phyloP scores from a whole-genome alignment of 2,113 vertebrate species.

The Triplophysa rosa region DNA sequence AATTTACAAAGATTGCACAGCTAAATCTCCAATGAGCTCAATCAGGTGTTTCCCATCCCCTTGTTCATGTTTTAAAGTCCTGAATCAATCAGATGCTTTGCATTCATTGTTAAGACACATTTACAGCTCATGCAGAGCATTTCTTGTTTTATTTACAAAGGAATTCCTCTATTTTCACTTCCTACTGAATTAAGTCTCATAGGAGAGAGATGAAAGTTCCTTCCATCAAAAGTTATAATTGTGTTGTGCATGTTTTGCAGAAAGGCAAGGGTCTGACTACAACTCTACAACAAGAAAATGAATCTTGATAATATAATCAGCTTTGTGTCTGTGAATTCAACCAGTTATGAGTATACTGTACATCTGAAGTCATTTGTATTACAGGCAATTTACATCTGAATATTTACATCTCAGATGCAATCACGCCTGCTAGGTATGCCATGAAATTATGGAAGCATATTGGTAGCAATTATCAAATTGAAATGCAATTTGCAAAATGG shows the following conservation, averaged over 20 bases:
- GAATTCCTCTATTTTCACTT: background rate
- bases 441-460: too few species aligned
- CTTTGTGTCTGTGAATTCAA: constrained; percentile 57
- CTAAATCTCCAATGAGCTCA: background rate
- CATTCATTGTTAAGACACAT: background rate
- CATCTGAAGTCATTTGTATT: constrained; percentile 70
- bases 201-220: background rate
- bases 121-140: background rate
- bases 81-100: background rate
- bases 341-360: constrained; percentile 70
- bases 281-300: constrained; percentile 12
- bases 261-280: constrained; percentile 46
- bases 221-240: constrained; percentile 23
- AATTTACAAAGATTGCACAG: background rate
- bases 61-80: background rate
- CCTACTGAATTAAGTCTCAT: background rate
- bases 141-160: background rate
- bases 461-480: too few species aligned
- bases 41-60: background rate
- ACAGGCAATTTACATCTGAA: constrained; percentile 67
- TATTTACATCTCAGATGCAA: constrained; percentile 65
- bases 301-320: constrained; percentile 54
- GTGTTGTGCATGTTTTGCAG: constrained; percentile 56
- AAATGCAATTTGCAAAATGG: too few species aligned
- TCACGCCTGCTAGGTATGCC: constrained; percentile 64